Evolutionary conservation across 2,888 invertebrate species (phyloP).

Genomic region (Trileptium ribeirensis): DNA sequence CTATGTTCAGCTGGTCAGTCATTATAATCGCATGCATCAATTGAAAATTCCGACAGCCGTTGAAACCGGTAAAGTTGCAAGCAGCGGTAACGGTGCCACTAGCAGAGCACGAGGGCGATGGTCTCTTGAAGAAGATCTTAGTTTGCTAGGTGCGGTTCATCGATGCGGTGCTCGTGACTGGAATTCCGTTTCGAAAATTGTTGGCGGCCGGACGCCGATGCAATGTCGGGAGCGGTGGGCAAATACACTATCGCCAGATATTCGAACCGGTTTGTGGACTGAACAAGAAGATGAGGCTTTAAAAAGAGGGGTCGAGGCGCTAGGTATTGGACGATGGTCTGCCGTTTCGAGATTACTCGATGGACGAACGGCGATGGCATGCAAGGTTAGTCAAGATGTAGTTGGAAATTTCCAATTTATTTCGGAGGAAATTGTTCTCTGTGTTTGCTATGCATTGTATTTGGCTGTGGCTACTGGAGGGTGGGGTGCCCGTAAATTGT

Average conservation of each 20-base stretch:
- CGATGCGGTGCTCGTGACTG: slow-evolving; percentile 40
- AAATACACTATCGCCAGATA: neutral
- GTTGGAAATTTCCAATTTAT: too few relatives aligned
- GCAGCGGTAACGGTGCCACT: too few relatives aligned
- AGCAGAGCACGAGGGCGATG: neutral
- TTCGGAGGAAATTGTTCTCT: too few relatives aligned
- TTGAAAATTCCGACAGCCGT: too few relatives aligned
- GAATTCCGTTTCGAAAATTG: slow-evolving; percentile 43
- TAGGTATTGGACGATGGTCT: slow-evolving; percentile 58
- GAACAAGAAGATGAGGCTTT: slow-evolving; percentile 64
- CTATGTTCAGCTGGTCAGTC: too few relatives aligned
- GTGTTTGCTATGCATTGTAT: too few relatives aligned
- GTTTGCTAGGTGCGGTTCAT: slow-evolving; percentile 42
- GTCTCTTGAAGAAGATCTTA: slow-evolving; percentile 23
- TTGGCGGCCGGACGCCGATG: slow-evolving; percentile 45
- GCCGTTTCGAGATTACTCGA: slow-evolving; percentile 34
- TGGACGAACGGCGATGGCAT: slow-evolving; percentile 31
- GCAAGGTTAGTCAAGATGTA: slow-evolving; percentile 16
- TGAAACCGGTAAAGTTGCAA: too few relatives aligned
- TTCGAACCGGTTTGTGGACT: slow-evolving; percentile 58
- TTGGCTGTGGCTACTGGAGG: too few relatives aligned
- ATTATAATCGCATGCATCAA: too few relatives aligned
- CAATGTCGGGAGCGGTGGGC: slow-evolving; percentile 52
- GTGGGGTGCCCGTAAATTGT: too few relatives aligned
- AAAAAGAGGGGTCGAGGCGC: slow-evolving; percentile 60